Evolutionary conservation across 2,797 vertebrate species (phyloP), one percentile per base, ranked within the genome.

Genomic region (Poecilia velifera): DNA sequence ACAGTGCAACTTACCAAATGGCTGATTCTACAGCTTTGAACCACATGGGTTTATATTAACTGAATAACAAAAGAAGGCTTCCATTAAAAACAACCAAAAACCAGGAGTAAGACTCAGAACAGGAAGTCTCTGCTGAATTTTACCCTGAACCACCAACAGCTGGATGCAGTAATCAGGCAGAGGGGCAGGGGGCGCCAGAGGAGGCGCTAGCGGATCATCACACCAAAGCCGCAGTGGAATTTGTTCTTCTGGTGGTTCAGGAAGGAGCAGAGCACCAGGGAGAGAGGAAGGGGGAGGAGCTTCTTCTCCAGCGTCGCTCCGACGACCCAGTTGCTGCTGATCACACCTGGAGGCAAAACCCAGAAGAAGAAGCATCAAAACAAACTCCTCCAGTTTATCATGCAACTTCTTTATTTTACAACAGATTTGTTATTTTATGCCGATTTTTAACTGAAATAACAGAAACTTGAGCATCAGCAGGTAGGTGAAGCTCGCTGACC

Each of bases 281-380:
- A 97, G 41, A 98, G 96, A 2, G 98, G 97, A 76, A 98, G 92
- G 0, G 97, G 98, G 0, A 96, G 94, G 13, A 98, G 88, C 93
- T 98, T 98, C 96, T 98, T 98, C 86, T 98, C 98, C 91, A 98
- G 87, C 0, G 96, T 96, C 0, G 97, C 97, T 0, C 97, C 97
- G 3, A 98, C 97, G 0, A 97, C 84, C 98, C 98, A 98, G 93
- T 97, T 97, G 91, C 97, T 98, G 94, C 97, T 97, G 68, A 98
- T 47, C 0, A 97, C 97, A 72, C 97, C 97, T 98, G 89, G 25
- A 47, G 51, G 41, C 41, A n/a, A 13, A 41, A 8, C 16, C 53
- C 25, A 47, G 31, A 45, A 45, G 36, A 14, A 53, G 20, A 73
- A 45, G n/a, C 34, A 55, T 28, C 71, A 57, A 55, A 73, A 53